A percentile compares a stretch with the other conserved stretches of the same genome.
Evolutionary conservation across 92 coral and sea anemone species (phyloP).

Genomic region (Siderastrea radians): DNA sequence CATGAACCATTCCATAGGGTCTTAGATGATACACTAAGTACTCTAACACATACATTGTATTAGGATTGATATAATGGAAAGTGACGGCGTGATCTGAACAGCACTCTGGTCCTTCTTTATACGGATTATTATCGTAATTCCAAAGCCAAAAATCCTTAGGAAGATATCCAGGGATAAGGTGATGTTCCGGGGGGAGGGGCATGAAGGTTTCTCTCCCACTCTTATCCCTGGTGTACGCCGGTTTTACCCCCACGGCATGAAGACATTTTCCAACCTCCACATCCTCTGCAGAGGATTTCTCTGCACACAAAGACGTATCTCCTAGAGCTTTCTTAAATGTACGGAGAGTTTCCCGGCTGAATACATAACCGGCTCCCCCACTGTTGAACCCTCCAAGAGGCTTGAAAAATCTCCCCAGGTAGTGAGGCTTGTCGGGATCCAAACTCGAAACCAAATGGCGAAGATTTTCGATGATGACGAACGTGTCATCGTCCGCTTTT

Average conservation of each 20-base stretch:
- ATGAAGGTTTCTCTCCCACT: constrained; percentile 90
- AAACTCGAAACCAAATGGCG: constrained; percentile 77
- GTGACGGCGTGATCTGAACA: constrained; percentile 94
- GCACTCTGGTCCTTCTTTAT: constrained; percentile 95
- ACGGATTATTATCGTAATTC: constrained; percentile 73
- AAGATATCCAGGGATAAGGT: constrained; percentile 86
- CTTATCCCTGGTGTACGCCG: constrained; percentile 84
- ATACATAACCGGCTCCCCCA: constrained; percentile 98
- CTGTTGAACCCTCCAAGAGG: constrained; percentile 89
- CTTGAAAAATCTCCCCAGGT: constrained; percentile 89
- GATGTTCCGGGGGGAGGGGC: constrained; percentile 97
- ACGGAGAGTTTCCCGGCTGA: constrained; percentile 87
- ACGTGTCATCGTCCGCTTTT: constrained; percentile 96
- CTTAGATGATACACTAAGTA: constrained; percentile 87
- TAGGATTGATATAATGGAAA: constrained; percentile 91
- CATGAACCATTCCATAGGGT: constrained; percentile 70
- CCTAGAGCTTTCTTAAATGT: constrained; percentile 80
- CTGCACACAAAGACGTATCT: constrained; percentile 75
- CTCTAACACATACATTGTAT: constrained; percentile 93
- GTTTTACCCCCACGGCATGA: constrained; percentile 75
- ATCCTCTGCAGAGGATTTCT: constrained; percentile 87
- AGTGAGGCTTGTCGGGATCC: constrained; percentile 84
- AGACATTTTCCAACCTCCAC: constrained; percentile 92
- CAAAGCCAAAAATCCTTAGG: constrained; percentile 88
- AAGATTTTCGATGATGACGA: constrained; percentile 88